These are phyloP conservation scores for Nibea coibor DNA, from an alignment of 2,113 vertebrate species.

Conservation along the genomic window DNA sequence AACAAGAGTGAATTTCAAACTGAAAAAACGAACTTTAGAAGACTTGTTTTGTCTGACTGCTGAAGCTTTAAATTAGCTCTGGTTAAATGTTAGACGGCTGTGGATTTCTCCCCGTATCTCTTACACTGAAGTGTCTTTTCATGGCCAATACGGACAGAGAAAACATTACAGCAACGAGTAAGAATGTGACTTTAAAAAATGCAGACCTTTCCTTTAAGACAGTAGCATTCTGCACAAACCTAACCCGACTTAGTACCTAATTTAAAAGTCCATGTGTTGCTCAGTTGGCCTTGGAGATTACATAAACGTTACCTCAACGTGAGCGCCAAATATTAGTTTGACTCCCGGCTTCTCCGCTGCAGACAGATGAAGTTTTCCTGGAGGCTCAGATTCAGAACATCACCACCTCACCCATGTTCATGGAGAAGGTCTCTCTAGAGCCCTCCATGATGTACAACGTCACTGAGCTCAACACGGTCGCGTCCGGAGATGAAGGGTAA, in stretches of 20 bases:
- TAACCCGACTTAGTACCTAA: conserved; percentile 14
- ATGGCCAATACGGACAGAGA: neutral
- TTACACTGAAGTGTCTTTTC: neutral
- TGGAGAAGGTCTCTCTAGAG: conserved; percentile 98
- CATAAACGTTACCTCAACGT: neutral
- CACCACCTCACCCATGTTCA: conserved; percentile 98
- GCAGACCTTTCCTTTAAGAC: conserved; percentile 40
- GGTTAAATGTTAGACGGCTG: neutral
- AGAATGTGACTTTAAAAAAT: conserved; percentile 1
- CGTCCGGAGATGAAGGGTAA: conserved; percentile 86
- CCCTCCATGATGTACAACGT: conserved; percentile 98
- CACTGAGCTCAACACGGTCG: conserved; percentile 91
- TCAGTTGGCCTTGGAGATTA: conserved; percentile 64
- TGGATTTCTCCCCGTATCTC: neutral
- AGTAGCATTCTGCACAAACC: conserved; percentile 6
- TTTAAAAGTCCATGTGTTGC: conserved; percentile 24
- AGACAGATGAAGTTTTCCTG: conserved; percentile 99
- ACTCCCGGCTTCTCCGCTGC: conserved; percentile 36
- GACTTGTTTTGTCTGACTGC: neutral
- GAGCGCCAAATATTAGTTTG: conserved; percentile 1
- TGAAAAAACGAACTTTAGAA: neutral
- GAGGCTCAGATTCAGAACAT: conserved; percentile 99
- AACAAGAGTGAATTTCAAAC: neutral
- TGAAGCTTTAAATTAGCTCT: too few relatives aligned
- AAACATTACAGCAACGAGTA: neutral